Evolutionary conservation across 2,113 vertebrate species (phyloP).

Genomic region (Canis aureus): DNA sequence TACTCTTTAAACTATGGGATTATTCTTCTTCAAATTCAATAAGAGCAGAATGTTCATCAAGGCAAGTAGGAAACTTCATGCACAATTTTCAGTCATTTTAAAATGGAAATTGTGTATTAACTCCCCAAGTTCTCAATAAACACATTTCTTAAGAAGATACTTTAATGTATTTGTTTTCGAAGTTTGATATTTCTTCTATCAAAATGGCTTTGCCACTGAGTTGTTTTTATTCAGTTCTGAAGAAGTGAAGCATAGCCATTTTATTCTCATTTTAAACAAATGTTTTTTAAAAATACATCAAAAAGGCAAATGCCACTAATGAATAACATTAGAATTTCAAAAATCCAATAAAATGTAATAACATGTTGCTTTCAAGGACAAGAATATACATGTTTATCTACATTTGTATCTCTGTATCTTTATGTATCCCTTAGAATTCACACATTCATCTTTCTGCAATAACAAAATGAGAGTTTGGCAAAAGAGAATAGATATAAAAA

Average conservation of each 20-base stretch:
- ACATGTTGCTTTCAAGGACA: neutral
- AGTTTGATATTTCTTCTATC: conserved; percentile 67
- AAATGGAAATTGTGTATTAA: conserved; percentile 79
- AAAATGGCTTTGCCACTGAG: conserved; percentile 65
- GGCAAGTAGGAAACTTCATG: conserved; percentile 70
- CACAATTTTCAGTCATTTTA: conserved; percentile 79
- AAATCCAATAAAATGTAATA: conserved; percentile 40
- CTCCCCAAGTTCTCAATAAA: conserved; percentile 69
- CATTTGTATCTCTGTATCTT: neutral
- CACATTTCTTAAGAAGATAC: conserved; percentile 69
- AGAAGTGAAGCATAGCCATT: conserved; percentile 41
- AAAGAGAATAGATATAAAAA: neutral
- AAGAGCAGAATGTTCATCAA: conserved; percentile 76
- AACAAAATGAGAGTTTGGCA: neutral
- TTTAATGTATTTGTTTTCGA: conserved; percentile 78
- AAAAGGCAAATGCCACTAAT: conserved; percentile 46
- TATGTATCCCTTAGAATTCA: neutral
- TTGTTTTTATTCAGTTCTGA: conserved; percentile 62
- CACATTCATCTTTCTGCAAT: neutral
- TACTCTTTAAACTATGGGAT: conserved; percentile 73
- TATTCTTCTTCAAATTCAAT: conserved; percentile 76
- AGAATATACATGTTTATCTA: neutral
- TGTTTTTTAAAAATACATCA: conserved; percentile 58
- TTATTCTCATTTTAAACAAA: conserved; percentile 67
- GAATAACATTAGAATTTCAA: conserved; percentile 51